Base-by-base conservation (phyloP, 2,113 vertebrate species). In the Phalacrocorax pelagicus region DNA sequence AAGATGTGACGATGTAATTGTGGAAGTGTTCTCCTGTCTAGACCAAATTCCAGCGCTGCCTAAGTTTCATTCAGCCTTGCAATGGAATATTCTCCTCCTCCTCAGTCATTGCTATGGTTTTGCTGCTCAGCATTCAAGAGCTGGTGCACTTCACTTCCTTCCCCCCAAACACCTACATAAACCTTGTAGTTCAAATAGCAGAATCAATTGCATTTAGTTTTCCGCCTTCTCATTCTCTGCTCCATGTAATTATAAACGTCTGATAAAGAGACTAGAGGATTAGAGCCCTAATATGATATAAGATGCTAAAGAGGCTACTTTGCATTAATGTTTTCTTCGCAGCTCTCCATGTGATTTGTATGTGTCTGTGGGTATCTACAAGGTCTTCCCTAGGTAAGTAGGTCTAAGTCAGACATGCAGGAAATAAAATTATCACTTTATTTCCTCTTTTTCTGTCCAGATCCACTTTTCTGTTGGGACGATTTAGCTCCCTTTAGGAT, bases 261-360 rank as follows among this genome's bases (percentile, higher is more conserved):
- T 93, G 80, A 96, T 95, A 93, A 92, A 83, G 89, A 92, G 55
- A 88, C 59, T 51, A 88, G 78, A 86, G 80, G 85, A 89, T 86
- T 88, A 84, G 70, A 94, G 65, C 77, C 34, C 69, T 84, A 51
- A 93, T 71, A 77, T 46, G 79, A 90, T 82, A 81, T 11, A 30
- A 95, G 66, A 93, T 92, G 94, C 75, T 96, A 66, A 96, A 83
- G 55, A 83, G 46, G 21, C 69, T 93, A 38, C 75, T 95, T 96
- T 94, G 85, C 90, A 94, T 92, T 52, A 15, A 34, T 93, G 71
- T 92, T 96, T 94, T 86, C 94, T 96, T 88, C 58, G 30, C 42
- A 54, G 38, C 44, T 92, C 47, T 78, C 79, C 42, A 20, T 47
- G 67, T 92, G 74, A 88, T 95, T 81, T 95, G 83, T 79, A 71